Evolutionary conservation across 2,113 vertebrate species (phyloP).

Genomic region (Octodon degus): DNA sequence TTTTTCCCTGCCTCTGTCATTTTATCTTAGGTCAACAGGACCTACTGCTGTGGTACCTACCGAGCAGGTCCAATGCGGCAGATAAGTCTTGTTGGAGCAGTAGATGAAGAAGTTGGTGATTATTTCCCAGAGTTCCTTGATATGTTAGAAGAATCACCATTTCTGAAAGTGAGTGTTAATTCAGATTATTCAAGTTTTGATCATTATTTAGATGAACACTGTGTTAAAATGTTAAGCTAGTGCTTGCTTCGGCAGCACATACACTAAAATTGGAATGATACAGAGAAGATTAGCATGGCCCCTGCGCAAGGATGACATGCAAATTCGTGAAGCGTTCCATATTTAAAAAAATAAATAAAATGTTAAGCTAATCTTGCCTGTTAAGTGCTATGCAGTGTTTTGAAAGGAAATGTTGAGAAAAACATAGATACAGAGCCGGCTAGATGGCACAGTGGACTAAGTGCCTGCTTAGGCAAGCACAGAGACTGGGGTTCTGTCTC

Average conservation of each 20-base stretch:
- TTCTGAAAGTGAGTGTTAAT: constrained; percentile 93
- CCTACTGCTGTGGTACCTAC: constrained; percentile 98
- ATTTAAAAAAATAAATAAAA: not conserved
- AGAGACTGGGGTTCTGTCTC: too few species aligned
- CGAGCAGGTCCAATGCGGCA: constrained; percentile 98
- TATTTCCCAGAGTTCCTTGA: constrained; percentile 99
- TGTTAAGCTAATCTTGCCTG: constrained; percentile 51
- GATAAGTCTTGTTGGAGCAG: constrained; percentile 98
- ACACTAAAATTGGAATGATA: too few species aligned
- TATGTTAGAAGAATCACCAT: constrained; percentile 98
- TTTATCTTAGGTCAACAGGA: constrained; percentile 92
- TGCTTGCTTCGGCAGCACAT: too few species aligned
- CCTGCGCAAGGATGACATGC: too few species aligned
- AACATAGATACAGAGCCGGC: not conserved
- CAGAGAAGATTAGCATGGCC: too few species aligned
- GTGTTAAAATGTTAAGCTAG: constrained; percentile 33
- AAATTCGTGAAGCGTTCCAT: too few species aligned
- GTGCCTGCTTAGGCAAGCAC: too few species aligned
- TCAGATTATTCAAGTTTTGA: constrained; percentile 56
- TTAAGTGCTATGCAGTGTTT: constrained; percentile 31
- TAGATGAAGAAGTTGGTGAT: constrained; percentile 98
- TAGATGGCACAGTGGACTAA: too few species aligned
- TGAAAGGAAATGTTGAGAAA: constrained; percentile 57
- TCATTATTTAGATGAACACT: constrained; percentile 1
- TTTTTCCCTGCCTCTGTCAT: not conserved